Conservation (phyloP, 2,797 vertebrate species). For the Pempheris klunzingeri region DNA sequence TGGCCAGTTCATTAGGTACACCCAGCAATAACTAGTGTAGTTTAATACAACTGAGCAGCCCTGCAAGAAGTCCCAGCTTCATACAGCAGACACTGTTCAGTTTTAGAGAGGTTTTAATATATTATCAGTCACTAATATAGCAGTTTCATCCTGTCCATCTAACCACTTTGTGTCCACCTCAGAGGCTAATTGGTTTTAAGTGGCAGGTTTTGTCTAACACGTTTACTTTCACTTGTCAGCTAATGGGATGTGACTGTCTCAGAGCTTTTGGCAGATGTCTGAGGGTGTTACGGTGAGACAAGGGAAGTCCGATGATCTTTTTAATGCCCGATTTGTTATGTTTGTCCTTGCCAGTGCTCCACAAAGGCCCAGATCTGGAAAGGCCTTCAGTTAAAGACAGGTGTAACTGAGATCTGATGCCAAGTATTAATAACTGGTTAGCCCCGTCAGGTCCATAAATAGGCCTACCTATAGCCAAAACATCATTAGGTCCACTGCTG, state of each 20-base stretch:
- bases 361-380: slow-evolving; percentile 13
- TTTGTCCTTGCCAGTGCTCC: slow-evolving; percentile 16
- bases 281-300: slow-evolving; percentile 35
- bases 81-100: background rate
- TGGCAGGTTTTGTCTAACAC: slow-evolving; percentile 54
- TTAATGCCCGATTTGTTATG: slow-evolving; percentile 9
- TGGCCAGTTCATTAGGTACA: background rate
- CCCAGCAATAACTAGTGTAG: background rate
- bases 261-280: slow-evolving; percentile 48
- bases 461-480: background rate
- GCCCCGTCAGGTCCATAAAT: slow-evolving; percentile 5
- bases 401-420: background rate
- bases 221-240: slow-evolving; percentile 60
- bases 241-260: slow-evolving; percentile 76
- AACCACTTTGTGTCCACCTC: slow-evolving; percentile 15
- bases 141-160: slow-evolving; percentile 1
- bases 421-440: slow-evolving; percentile 17
- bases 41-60: background rate
- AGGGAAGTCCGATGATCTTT: slow-evolving; percentile 32
- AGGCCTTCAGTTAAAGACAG: slow-evolving; percentile 13
- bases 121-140: background rate
- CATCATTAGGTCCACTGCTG: background rate
- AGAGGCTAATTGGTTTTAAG: slow-evolving; percentile 76
- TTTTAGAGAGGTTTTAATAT: background rate
- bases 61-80: background rate